phyloP scores from a whole-genome alignment of 37 sponge, comb jelly and placozoan species.

The Eunapius fragilis region DNA sequence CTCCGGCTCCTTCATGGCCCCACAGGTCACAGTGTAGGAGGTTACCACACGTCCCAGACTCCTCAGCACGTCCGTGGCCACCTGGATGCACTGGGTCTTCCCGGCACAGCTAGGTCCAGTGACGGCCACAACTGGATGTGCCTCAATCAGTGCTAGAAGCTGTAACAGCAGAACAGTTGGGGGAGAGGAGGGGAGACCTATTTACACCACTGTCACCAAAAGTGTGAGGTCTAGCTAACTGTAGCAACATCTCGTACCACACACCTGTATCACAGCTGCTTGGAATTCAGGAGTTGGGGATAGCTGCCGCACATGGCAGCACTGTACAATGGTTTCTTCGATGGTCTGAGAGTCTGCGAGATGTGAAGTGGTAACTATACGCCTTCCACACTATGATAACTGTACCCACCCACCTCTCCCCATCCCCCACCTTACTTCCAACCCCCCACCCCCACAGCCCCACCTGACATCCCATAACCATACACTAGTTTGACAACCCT shows the following conservation, averaged over 20 bases:
- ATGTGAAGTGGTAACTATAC: too few species aligned
- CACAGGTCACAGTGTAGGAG: conserved; percentile 10
- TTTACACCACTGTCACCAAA: neutral
- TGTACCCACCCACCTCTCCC: too few species aligned
- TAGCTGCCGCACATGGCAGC: conserved; percentile 33
- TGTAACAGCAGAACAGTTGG: neutral
- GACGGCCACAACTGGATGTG: conserved; percentile 16
- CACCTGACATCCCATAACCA: too few species aligned
- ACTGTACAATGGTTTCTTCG: conserved; percentile 45
- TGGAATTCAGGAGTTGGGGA: conserved; percentile 34
- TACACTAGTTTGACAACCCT: too few species aligned
- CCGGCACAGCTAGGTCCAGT: conserved; percentile 43
- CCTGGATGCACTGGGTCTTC: conserved; percentile 24
- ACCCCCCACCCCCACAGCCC: too few species aligned
- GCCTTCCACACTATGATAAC: too few species aligned
- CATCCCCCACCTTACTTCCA: too few species aligned
- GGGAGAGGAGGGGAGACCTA: too few species aligned
- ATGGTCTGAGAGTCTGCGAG: neutral
- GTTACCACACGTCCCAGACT: neutral
- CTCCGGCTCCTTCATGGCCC: conserved; percentile 41
- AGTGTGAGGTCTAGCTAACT: too few species aligned
- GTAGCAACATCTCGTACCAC: too few species aligned
- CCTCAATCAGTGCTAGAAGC: conserved; percentile 32
- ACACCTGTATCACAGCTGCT: conserved; percentile 45
- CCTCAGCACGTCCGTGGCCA: conserved; percentile 42